Base-by-base conservation (phyloP, 2,888 invertebrate genomes). In the Folsomia candida region DNA sequence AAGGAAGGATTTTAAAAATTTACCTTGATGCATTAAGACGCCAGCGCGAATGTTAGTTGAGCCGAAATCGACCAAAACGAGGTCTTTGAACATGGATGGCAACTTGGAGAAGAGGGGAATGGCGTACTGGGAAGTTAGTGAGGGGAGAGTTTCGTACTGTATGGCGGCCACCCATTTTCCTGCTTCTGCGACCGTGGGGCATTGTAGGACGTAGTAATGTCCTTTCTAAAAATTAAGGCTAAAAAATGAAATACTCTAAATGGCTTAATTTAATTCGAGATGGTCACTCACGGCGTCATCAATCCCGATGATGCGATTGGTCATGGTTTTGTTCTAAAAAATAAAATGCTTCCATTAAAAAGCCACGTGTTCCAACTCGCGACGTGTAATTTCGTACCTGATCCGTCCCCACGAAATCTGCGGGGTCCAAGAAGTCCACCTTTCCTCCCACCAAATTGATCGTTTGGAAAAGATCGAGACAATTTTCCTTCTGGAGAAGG, bases 11-110 rank as follows among this genome's bases (percentile, higher is more conserved):
- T 51, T 59, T 51, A 62, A 26, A n/a, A n/a, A n/a, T 57, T 81
- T 82, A 85, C 86, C 83, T 77, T 84, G 81, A 71, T 84, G 82
- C 58, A 84, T 83, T 6, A 86, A 82, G 51, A 87, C 82, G 18
- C 88, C 87, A 14, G 87, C 87, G 76, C 88, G 82, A 28, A 87
- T 83, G 2, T 86, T 86, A 76, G 84, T 83, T 66, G 86, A 86
- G 14, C 88, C 88, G 51, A 88, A 80, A 80, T 88, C 88, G 59
- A 88, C 82, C 22, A 88, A 82, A 2, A 87, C 77, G 4, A 87
- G 84, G 76, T 85, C 84, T 82, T 85, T 77, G 65, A 81, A 80
- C 18, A 81, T 74, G 4, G 80, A 81, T 73, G 79, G 83, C 78
- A 78, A 82, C 71, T 71, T 82, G 67, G 80, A 81, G 67, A 81